Conservation (phyloP, 2,113 vertebrate genomes). For the Myodes glareolus region DNA sequence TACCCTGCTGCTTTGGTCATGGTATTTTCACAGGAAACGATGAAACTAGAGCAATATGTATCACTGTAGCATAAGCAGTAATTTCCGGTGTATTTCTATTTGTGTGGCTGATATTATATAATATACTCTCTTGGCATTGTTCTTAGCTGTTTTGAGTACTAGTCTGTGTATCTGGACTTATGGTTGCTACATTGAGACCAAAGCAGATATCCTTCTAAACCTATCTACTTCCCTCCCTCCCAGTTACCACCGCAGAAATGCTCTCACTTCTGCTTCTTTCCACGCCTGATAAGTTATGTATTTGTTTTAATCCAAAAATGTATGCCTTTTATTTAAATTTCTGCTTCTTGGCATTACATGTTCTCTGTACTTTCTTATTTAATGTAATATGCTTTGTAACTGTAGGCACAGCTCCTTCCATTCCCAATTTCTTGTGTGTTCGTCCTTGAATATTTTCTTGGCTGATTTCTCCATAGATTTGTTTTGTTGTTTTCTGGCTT, state of each 20-base stretch:
- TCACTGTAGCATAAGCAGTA: background rate
- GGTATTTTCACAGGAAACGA: background rate
- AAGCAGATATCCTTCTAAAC: background rate
- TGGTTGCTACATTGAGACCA: background rate
- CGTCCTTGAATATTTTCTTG: slow-evolving; percentile 4
- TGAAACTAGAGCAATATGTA: background rate
- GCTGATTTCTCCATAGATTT: background rate
- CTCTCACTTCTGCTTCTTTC: slow-evolving; percentile 7
- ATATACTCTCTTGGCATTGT: background rate
- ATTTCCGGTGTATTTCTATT: background rate
- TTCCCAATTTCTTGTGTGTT: background rate
- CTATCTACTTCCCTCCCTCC: background rate
- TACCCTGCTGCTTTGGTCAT: background rate
- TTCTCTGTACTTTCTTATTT: slow-evolving; percentile 55
- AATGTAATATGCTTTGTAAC: slow-evolving; percentile 24
- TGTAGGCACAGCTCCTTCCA: background rate
- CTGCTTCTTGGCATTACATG: slow-evolving; percentile 14
- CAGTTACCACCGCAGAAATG: background rate
- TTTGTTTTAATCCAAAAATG: background rate
- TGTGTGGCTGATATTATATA: background rate
- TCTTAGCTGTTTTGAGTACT: background rate
- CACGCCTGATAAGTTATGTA: background rate
- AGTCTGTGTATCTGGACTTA: background rate
- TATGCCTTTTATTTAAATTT: slow-evolving; percentile 43
- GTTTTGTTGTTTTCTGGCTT: background rate